phyloP scores from a whole-genome alignment of 2,113 vertebrate species.

The Colistium nudipinnis region DNA sequence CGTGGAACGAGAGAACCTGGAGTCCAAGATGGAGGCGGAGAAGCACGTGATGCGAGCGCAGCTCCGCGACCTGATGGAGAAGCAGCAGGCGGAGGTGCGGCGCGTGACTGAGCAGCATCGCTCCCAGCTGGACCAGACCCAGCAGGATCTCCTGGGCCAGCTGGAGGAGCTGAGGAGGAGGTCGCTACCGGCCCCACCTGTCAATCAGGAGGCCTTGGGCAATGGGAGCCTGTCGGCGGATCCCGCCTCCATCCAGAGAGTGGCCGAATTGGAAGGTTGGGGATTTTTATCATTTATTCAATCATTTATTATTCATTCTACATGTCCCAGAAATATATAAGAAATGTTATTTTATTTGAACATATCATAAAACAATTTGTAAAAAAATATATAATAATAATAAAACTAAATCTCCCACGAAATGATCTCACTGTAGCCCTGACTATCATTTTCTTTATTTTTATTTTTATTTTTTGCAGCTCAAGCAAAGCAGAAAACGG shows the following conservation, averaged over 20 bases:
- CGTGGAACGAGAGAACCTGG: conserved; percentile 87
- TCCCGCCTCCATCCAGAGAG: conserved; percentile 63
- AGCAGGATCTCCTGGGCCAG: conserved; percentile 76
- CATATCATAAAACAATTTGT: too few species aligned
- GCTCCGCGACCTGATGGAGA: conserved; percentile 89
- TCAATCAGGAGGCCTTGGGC: conserved; percentile 16
- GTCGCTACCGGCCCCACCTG: neutral
- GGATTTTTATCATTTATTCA: neutral
- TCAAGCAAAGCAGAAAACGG: conserved; percentile 85
- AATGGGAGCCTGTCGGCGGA: conserved; percentile 28
- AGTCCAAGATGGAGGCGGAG: conserved; percentile 90
- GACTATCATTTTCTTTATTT: neutral
- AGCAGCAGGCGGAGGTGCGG: conserved; percentile 85
- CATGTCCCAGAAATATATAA: too few species aligned
- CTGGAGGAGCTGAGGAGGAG: conserved; percentile 74
- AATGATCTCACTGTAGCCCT: neutral
- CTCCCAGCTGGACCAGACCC: conserved; percentile 67
- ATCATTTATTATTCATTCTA: too few species aligned
- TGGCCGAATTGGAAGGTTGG: conserved; percentile 86
- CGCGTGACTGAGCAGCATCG: conserved; percentile 69
- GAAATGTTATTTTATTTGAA: too few species aligned
- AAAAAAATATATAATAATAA: too few species aligned
- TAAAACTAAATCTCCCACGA: too few species aligned
- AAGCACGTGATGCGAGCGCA: conserved; percentile 92
- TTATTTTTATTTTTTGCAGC: conserved; percentile 60